Conservation (phyloP, 1,140 invertebrate species). For the Dendrolimus kikuchii region DNA sequence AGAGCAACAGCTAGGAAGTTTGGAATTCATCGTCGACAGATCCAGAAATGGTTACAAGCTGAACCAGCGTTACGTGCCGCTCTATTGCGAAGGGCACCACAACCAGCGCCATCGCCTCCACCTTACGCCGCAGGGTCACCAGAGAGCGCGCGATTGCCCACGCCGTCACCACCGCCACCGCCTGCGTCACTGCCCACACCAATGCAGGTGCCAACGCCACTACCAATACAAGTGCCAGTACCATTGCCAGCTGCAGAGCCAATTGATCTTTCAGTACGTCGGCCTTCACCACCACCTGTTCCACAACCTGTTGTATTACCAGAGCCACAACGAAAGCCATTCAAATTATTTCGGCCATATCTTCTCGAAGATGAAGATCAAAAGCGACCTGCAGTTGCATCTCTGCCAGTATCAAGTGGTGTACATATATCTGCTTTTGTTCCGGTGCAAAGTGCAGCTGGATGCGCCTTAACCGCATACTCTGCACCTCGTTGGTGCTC, state of each 20-base stretch:
- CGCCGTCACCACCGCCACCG: slow-evolving; percentile 29
- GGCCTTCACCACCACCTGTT: slow-evolving; percentile 41
- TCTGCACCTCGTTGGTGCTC: slow-evolving; percentile 41
- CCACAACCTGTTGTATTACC: slow-evolving; percentile 21
- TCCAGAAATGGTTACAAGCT: slow-evolving; percentile 91
- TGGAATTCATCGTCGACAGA: slow-evolving; percentile 87
- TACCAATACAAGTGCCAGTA: slow-evolving; percentile 33
- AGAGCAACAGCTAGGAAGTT: slow-evolving; percentile 89
- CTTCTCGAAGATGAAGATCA: slow-evolving; percentile 50
- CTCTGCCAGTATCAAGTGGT: slow-evolving; percentile 38
- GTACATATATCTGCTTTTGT: slow-evolving; percentile 56
- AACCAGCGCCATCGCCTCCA: slow-evolving; percentile 52
- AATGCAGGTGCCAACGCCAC: slow-evolving; percentile 29
- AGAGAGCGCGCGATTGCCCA: slow-evolving; percentile 54
- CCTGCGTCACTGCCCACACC: slow-evolving; percentile 62
- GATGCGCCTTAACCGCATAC: slow-evolving; percentile 43
- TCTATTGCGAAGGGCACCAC: slow-evolving; percentile 68
- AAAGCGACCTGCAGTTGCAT: slow-evolving; percentile 38
- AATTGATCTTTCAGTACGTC: slow-evolving; percentile 71
- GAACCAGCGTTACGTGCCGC: slow-evolving; percentile 82
- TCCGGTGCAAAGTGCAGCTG: slow-evolving; percentile 49
- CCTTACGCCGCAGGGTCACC: slow-evolving; percentile 53
- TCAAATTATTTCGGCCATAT: slow-evolving; percentile 79
- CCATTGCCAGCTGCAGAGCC: slow-evolving; percentile 49
- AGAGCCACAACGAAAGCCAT: slow-evolving; percentile 52